Evolutionary conservation across 1,140 invertebrate genomes (phyloP), one percentile per base, ranked within the genome.

Genomic region (Sinella curviseta): DNA sequence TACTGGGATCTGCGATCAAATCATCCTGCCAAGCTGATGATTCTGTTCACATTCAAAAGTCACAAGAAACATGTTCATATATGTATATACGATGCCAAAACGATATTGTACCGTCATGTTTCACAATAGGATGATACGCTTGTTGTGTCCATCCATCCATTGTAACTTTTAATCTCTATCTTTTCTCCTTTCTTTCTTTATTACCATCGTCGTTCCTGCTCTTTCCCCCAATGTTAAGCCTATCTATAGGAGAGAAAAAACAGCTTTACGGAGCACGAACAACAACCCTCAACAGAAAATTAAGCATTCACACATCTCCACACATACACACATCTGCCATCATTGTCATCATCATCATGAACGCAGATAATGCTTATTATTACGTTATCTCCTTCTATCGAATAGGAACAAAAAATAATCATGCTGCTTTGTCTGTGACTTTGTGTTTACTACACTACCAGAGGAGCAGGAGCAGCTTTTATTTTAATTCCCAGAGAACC

Each of bases 111-210:
- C 24, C 57, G 24, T 60, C 57, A 60, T 60, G 24, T 12, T 33
- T 70, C 65, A 70, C 65, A 70, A 70, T 31, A 33, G 65, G 65
- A 70, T 70, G 65, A 70, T 14, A 70, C 65, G 26, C 12, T 70
- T 60, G 57, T 48, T 48, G 57, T 60, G 12, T 60, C 24, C 57
- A 33, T 70, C 12, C 65, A 48, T 70, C 31, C 65, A 70, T 65
- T 65, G 57, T 65, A 65, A 33, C 65, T 70, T 70, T 70, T 70
- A 31, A 60, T 60, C 57, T 60, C 8, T 17, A 70, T 70, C 65
- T 48, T 48, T 48, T 70, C 65, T 70, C 65, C 8, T 33, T 31
- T 70, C 8, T 70, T 33, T 33, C 31, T 70, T 31, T 70, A 14
- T 70, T 2, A 70, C 3, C 57, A 60, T 12, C 24, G 24, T 48